Evolutionary conservation across 2,113 vertebrate genomes (phyloP), one percentile per base, ranked within the genome.

Genomic region (Phalacrocorax pelagicus): DNA sequence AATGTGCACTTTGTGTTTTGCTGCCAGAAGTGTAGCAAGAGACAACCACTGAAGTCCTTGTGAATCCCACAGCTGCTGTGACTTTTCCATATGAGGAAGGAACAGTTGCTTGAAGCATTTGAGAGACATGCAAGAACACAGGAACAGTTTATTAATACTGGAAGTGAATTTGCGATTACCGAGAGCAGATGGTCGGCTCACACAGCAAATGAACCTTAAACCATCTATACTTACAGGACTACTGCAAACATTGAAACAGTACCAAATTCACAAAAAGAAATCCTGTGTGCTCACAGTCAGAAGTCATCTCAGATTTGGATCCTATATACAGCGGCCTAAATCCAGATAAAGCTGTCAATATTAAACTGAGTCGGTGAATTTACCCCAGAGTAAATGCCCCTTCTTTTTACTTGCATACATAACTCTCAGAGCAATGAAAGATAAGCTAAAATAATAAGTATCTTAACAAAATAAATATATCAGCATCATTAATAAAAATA

Each of bases 1-100:
- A 96, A 94, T 96, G 94, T 96, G 94, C 84, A 86, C 91, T 97
- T 86, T 58, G 95, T 0, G 1, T 81, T 89, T 86, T 81, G 85
- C 92, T 91, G 91, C 92, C 97, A 97, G 93, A 96, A 89, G 59
- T 23, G 32, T 71, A 97, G 92, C 81, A 82, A 83, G 84, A 97
- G 92, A 94, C 86, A 81, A 96, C 94, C 73, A 86, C 26, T 16
- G 6, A 67, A 70, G 73, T 96, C 97, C 96, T 79, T 88, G 96
- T 91, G 97, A 97, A 92, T 93, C 93, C 87, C 92, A 92, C 97
- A 98, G 97, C 98, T 98, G 98, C 83, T 92, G 91, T 85, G 89
- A 94, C 88, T 90, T 93, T 81, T 87, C 86, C n/a, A 75, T 75
- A 15, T 16, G 52, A 80, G 74, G 78, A 91, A 66, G 57, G 65